Conservation (phyloP, 2,113 vertebrate genomes). For the Canis aureus region DNA sequence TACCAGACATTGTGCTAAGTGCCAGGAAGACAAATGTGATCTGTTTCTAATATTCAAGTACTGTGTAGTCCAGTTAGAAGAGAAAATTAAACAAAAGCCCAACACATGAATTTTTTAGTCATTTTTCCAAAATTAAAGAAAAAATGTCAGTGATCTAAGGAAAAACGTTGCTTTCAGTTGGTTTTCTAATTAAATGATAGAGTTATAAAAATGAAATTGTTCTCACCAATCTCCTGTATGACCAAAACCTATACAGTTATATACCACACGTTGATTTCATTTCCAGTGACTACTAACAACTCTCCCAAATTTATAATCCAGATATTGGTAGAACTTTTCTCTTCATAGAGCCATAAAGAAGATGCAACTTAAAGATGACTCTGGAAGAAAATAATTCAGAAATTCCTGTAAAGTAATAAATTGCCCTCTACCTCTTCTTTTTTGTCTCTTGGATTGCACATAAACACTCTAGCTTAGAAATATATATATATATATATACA, state of each 20-base stretch:
- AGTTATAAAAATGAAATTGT: not conserved
- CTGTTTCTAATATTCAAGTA: not conserved
- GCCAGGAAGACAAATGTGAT: not conserved
- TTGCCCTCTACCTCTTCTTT: not conserved
- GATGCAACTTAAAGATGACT: not conserved
- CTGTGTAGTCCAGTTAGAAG: not conserved
- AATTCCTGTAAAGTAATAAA: not conserved
- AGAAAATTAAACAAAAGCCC: not conserved
- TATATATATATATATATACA: not conserved
- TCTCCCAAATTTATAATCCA: not conserved
- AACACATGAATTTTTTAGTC: not conserved
- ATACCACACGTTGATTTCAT: not conserved
- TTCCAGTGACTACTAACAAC: not conserved
- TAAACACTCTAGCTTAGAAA: not conserved
- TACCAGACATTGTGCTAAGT: not conserved
- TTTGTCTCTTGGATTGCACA: not conserved
- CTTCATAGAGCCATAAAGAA: not conserved
- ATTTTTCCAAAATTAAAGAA: not conserved
- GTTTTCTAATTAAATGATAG: slow-evolving; percentile 33
- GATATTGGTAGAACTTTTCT: slow-evolving; percentile 38
- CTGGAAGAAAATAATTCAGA: slow-evolving; percentile 34
- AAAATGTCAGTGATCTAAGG: not conserved
- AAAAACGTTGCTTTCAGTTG: not conserved
- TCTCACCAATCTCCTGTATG: not conserved
- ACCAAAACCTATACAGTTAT: not conserved